Percentiles rank a stretch among this genome's conserved stretches.
Evolutionary conservation across 2,113 vertebrate genomes (phyloP).

Genomic region (Prionailurus bengalensis): DNA sequence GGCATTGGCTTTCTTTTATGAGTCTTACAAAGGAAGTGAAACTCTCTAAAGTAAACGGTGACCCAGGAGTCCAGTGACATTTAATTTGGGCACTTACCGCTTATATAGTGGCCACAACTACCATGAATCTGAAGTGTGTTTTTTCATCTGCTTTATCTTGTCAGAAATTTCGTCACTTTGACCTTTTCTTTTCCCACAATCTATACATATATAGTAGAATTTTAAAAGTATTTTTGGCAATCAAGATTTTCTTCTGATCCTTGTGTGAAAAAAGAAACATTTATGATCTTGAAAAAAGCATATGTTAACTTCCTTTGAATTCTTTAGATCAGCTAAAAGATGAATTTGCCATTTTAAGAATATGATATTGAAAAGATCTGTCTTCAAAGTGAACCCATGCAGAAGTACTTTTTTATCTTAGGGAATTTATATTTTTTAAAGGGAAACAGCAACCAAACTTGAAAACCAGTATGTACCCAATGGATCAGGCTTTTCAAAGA

Average conservation of each 20-base stretch:
- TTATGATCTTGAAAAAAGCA: conserved; percentile 82
- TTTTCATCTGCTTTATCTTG: conserved; percentile 81
- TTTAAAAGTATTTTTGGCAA: conserved; percentile 82
- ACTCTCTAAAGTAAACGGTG: conserved; percentile 53
- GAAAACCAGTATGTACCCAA: conserved; percentile 72
- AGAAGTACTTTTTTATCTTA: conserved; percentile 75
- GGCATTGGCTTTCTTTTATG: conserved; percentile 37
- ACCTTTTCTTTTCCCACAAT: conserved; percentile 76
- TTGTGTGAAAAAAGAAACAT: conserved; percentile 80
- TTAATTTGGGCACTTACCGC: conserved; percentile 64
- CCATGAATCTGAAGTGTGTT: conserved; percentile 37
- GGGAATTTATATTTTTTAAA: conserved; percentile 79
- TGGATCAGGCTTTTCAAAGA: conserved; percentile 79
- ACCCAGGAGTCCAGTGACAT: conserved; percentile 73
- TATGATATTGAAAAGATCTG: conserved; percentile 77
- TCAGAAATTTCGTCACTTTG: conserved; percentile 74
- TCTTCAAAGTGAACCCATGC: conserved; percentile 76
- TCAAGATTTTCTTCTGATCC: conserved; percentile 80
- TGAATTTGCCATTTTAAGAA: conserved; percentile 82
- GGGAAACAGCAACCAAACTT: conserved; percentile 76
- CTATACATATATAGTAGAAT: conserved; percentile 73
- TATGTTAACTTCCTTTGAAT: conserved; percentile 84
- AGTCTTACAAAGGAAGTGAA: conserved; percentile 52
- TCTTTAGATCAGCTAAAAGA: conserved; percentile 78
- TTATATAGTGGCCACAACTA: conserved; percentile 39